phyloP scores from a whole-genome alignment of 1,140 invertebrate species.

The Listronotus bonariensis region DNA sequence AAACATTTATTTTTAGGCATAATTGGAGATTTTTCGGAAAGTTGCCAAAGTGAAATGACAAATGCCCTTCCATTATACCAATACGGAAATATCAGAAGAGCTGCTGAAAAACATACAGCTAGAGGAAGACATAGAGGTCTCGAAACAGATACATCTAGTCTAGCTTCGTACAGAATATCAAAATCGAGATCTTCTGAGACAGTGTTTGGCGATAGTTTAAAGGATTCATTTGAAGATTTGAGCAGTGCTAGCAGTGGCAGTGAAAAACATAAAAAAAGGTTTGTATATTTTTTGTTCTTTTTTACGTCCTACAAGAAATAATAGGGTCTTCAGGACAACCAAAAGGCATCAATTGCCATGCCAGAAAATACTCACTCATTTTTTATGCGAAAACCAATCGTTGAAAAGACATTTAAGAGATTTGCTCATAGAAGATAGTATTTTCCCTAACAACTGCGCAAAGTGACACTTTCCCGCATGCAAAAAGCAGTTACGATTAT shows the following conservation, averaged over 20 bases:
- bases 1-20: slow-evolving; percentile 25
- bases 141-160: neutral
- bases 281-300: too few species aligned
- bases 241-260: slow-evolving; percentile 14
- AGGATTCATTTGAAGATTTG: slow-evolving; percentile 5
- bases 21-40: slow-evolving; percentile 33
- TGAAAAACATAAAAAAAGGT: neutral
- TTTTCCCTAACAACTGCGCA: too few species aligned
- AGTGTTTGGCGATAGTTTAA: slow-evolving; percentile 25
- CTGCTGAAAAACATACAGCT: slow-evolving; percentile 28
- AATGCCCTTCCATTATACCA: slow-evolving; percentile 43
- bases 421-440: too few species aligned
- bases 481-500: too few species aligned
- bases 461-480: too few species aligned
- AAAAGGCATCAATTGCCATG: too few species aligned
- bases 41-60: slow-evolving; percentile 48
- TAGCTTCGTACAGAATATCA: slow-evolving; percentile 20
- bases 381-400: too few species aligned
- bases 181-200: slow-evolving; percentile 48
- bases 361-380: too few species aligned
- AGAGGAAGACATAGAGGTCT: slow-evolving; percentile 1
- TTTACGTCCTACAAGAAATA: too few species aligned
- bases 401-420: too few species aligned
- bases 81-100: slow-evolving; percentile 42
- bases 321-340: too few species aligned